Evolutionary conservation across 2,888 invertebrate genomes (phyloP), one percentile per base, ranked within the genome.

Genomic region (Merodon equestris): DNA sequence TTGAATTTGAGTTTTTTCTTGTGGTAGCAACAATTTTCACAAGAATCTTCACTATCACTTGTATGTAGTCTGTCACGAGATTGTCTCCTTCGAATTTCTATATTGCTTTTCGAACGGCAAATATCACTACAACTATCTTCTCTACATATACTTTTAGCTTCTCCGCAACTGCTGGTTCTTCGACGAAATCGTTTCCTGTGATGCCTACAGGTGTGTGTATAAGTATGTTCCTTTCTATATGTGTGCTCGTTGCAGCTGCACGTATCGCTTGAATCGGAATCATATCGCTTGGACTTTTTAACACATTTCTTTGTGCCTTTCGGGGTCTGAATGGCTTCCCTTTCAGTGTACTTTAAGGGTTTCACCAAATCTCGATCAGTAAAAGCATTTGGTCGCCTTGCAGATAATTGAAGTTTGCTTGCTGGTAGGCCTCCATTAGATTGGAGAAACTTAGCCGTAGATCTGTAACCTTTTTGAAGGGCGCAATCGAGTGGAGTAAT

Each of bases 401-500:
- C 88, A 0, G 88, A 86, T 51, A 89, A 76, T 1, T 87, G 83
- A 27, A 95, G 88, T 84, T 94, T 93, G 58, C 91, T 92, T 3
- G 96, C 94, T 0, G 97, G 96, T 40, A 94, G 91, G 0, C 96
- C 97, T 4, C 97, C 97, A 84, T 97, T 95, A 85, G 96, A 92
- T 88, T 97, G 96, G 51, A 98, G 90, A 87, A 96, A 96, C 88
- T 98, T 97, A 27, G 97, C 98, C 58, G 96, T 96, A 1, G 97
- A 96, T 64, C 96, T 91, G 87, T 96, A 94, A 0, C 96, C 96
- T 73, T 95, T 92, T 84, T 94, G 94, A 4, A 97, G 90, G 0
- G 98, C 97, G 81, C 97, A 96, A 87, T 98, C 98, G 83, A 97
- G 90, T 0, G 98, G 96, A 0, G 98, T 97, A 90, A 97, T 92